phyloP scores from a whole-genome alignment of 2,888 invertebrate species.

The Caenorhabditis virilis region DNA sequence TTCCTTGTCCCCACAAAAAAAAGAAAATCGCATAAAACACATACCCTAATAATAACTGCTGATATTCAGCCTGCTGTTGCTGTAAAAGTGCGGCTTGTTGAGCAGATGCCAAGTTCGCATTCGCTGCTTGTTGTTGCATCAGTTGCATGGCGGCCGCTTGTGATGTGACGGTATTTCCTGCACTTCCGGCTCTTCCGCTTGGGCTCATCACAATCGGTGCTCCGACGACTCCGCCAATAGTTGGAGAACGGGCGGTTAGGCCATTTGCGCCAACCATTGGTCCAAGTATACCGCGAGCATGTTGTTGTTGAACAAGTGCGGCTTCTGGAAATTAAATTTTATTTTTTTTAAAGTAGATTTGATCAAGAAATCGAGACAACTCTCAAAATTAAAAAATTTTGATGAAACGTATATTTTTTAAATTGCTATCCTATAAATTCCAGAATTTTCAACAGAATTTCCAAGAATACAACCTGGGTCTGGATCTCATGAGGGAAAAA shows the following conservation, averaged over 20 bases:
- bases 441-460: no score
- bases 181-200: slow-evolving; percentile 30
- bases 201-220: slow-evolving; percentile 62
- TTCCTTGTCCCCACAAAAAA: no score
- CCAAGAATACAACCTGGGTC: no score
- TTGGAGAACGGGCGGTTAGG: slow-evolving; percentile 41
- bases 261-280: slow-evolving; percentile 23
- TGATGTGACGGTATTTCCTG: slow-evolving; percentile 24
- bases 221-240: slow-evolving; percentile 47
- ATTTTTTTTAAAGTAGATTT: no score
- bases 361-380: no score
- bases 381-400: no score
- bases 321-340: slow-evolving; percentile 33
- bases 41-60: slow-evolving; percentile 52
- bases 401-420: no score
- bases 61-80: slow-evolving; percentile 53
- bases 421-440: no score
- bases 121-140: slow-evolving; percentile 34
- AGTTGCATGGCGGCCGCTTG: slow-evolving; percentile 29
- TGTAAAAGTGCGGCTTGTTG: slow-evolving; percentile 51
- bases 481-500: no score
- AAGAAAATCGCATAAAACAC: neutral
- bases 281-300: slow-evolving; percentile 31
- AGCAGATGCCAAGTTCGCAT: slow-evolving; percentile 28
- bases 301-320: slow-evolving; percentile 28